phyloP scores from a whole-genome alignment of 1,140 invertebrate species.

The Aphelenchoides fujianensis region DNA sequence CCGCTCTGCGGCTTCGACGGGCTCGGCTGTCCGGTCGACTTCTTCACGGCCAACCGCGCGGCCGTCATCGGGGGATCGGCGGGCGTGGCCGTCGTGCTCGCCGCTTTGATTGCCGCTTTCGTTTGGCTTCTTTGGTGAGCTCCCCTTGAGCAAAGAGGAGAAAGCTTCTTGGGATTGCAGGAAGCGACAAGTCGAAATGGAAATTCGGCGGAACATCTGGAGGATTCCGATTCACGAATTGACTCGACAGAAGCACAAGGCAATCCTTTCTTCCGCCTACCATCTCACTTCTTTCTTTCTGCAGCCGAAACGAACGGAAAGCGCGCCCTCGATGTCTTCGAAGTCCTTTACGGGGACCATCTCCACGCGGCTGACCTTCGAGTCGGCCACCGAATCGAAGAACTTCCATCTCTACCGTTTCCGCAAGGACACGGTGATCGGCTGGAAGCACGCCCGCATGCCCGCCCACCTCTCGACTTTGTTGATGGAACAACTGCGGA shows the following conservation, averaged over 20 bases:
- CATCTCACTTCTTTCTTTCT: neutral
- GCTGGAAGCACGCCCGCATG: conserved; percentile 33
- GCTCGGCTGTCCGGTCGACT: conserved; percentile 24
- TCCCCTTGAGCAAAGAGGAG: too few relatives aligned
- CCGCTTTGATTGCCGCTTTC: conserved; percentile 20
- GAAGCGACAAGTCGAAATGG: neutral
- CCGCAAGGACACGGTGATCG: conserved; percentile 48
- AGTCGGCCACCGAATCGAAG: conserved; percentile 50
- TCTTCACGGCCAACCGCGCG: conserved; percentile 28
- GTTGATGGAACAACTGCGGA: conserved; percentile 33
- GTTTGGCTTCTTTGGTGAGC: conserved; percentile 35
- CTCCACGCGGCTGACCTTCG: conserved; percentile 47
- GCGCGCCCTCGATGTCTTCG: neutral
- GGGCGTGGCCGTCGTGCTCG: conserved; percentile 26
- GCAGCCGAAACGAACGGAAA: neutral
- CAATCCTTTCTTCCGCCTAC: neutral
- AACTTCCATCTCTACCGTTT: conserved; percentile 40
- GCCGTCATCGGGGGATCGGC: conserved; percentile 24
- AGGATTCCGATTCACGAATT: neutral
- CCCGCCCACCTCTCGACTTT: conserved; percentile 17
- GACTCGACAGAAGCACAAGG: neutral
- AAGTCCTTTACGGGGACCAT: conserved; percentile 20
- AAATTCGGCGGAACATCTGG: neutral
- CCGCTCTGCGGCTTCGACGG: conserved; percentile 41
- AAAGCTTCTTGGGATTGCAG: neutral